Percentiles rank a stretch among this genome's conserved stretches.
These are phyloP conservation scores for Anthopleura xanthogrammica DNA, from an alignment of 92 coral and sea anemone genomes.

Conservation along the genomic window DNA sequence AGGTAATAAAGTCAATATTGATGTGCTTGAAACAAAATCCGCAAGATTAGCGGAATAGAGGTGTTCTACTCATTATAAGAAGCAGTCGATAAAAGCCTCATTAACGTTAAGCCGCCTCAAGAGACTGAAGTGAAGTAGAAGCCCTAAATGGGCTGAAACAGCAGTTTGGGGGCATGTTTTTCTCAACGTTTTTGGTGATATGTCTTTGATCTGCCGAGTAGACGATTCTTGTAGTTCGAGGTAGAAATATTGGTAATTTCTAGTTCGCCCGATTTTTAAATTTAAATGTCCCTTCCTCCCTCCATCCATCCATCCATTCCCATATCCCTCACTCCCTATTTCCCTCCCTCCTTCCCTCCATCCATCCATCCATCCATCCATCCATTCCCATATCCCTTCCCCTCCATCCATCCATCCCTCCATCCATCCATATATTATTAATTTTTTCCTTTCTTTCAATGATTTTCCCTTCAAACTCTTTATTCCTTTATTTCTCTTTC, in stretches of 20 bases:
- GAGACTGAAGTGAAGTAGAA: not conserved
- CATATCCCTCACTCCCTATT: not conserved
- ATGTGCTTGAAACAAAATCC: not conserved
- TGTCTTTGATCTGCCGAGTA: not conserved
- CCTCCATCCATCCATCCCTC: slow-evolving; percentile 1
- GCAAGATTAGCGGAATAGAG: not conserved
- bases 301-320: too few relatives aligned
- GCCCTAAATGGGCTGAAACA: not conserved
- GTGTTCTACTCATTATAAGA: not conserved
- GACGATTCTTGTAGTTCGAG: not conserved
- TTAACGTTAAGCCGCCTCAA: not conserved
- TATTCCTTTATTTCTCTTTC: too few relatives aligned
- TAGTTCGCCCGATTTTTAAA: not conserved
- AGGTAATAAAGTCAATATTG: not conserved
- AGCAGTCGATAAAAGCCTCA: slow-evolving; percentile 3
- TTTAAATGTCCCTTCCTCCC: too few relatives aligned
- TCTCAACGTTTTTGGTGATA: not conserved
- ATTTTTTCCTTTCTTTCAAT: too few relatives aligned
- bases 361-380: slow-evolving; percentile 11
- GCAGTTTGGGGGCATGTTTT: not conserved
- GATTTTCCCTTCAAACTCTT: too few relatives aligned
- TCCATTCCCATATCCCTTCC: slow-evolving; percentile 5
- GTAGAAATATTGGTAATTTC: not conserved
- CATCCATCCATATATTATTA: not conserved
- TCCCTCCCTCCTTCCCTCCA: not conserved